Evolutionary conservation across 1,140 invertebrate genomes (phyloP), one percentile per base, ranked within the genome.

Genomic region (Panagrolaimus sp.): DNA sequence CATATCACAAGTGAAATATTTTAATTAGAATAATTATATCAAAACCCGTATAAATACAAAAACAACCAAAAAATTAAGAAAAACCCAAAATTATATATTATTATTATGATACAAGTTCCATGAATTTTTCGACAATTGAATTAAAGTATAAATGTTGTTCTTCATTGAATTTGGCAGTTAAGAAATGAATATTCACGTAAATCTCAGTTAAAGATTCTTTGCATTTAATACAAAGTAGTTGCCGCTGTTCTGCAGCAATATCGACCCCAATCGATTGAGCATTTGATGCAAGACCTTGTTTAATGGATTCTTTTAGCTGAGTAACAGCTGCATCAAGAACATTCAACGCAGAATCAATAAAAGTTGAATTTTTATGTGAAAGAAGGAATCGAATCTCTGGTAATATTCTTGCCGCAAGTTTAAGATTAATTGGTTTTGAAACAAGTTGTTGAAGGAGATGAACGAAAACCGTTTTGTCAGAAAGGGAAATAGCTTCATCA

Each of bases 401-500:
- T 6, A 58, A 28, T 12, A 58, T 28, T 21, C 52, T 21, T 10
- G 52, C 52, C 0, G 52, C 52, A 7, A 58, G 21, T 21, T 21
- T 28, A 12, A 58, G 17, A 4, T 10, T 26, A n/a, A 26, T 58
- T 12, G 52, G 52, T 24, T 58, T 58, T 21, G 21, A 21, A 28
- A 58, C 15, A 28, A 26, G 52, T 26, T 58, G 21, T 24, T 28
- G 52, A 4, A 58, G 52, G 15, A 58, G 52, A 26, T 58, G 21
- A 10, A 28, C 52, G 52, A 58, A 58, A 12, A 58, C 52, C 14
- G 52, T 58, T 28, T 58, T 58, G 52, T 58, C 52, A 12, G 52
- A n/a, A n/a, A 58, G 52, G 21, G 21, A 28, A 12, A 58, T 21
- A 0, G 52, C 52, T 21, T 58, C 52, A 12, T 21, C 52, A 28